A percentile compares a stretch with the other conserved stretches of the same genome.
Evolutionary conservation across 2,888 invertebrate genomes (phyloP).

Genomic region (Zaprionus lineosus): DNA sequence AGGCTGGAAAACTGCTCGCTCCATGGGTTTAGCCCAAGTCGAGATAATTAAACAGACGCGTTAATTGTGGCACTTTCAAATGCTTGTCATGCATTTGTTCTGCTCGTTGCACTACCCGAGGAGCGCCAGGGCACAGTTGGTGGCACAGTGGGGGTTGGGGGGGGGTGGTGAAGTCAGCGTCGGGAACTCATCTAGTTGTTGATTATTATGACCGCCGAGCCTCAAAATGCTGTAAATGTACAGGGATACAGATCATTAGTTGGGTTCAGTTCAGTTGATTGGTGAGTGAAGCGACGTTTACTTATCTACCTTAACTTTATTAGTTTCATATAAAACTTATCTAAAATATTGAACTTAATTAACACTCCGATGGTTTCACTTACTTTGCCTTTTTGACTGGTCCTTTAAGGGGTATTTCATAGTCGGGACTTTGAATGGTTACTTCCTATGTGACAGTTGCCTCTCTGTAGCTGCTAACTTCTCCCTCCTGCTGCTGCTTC

Average conservation of each 20-base stretch:
- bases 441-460: too few species aligned
- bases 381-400: too few species aligned
- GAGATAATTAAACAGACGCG: constrained; percentile 64
- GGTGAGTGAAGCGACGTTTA: too few species aligned
- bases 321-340: too few species aligned
- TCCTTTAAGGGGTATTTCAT: too few species aligned
- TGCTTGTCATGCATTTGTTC: constrained; percentile 7
- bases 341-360: too few species aligned
- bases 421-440: too few species aligned
- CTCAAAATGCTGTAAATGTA: constrained; percentile 22
- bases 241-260: too few species aligned
- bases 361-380: too few species aligned
- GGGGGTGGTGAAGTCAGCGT: constrained; percentile 12
- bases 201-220: constrained; percentile 26
- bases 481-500: too few species aligned
- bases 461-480: constrained; percentile 37
- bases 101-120: not conserved
- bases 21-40: constrained; percentile 10
- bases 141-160: not conserved
- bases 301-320: too few species aligned
- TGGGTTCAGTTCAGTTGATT: too few species aligned
- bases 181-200: constrained; percentile 40
- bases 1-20: not conserved
- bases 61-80: constrained; percentile 69
- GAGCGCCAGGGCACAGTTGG: not conserved